Evolutionary conservation across 2,888 invertebrate species (phyloP).

Genomic region (Volucella inflata): DNA sequence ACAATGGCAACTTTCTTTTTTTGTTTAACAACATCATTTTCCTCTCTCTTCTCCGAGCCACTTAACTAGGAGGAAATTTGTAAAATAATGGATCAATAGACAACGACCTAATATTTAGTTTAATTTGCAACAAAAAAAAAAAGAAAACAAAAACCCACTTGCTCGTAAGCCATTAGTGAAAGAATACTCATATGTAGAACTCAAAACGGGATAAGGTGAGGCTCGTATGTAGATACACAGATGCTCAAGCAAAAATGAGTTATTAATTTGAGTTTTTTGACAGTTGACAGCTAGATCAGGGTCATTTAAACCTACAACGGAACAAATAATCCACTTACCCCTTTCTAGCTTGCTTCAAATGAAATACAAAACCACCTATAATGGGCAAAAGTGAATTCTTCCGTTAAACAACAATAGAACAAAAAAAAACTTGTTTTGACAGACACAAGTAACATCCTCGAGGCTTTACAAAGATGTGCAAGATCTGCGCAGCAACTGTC

Average conservation of each 20-base stretch:
- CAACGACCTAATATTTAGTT: slow-evolving; percentile 22
- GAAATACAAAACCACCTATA: background rate
- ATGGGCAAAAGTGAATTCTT: background rate
- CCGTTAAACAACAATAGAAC: background rate
- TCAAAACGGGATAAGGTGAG: background rate
- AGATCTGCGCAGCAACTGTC: slow-evolving; percentile 25
- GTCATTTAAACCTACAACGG: slow-evolving; percentile 31
- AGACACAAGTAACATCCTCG: background rate
- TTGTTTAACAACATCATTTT: background rate
- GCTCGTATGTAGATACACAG: background rate
- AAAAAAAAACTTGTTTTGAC: slow-evolving; percentile 1
- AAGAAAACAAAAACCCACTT: slow-evolving; percentile 41
- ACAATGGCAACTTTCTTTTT: slow-evolving; percentile 60
- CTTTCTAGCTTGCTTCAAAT: slow-evolving; percentile 27
- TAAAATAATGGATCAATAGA: slow-evolving; percentile 32
- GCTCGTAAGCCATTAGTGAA: slow-evolving; percentile 41
- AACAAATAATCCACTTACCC: background rate
- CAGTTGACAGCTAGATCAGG: slow-evolving; percentile 51
- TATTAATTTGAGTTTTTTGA: slow-evolving; percentile 28
- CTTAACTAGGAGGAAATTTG: slow-evolving; percentile 21
- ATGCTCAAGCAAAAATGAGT: slow-evolving; percentile 10
- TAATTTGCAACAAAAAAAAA: slow-evolving; percentile 33
- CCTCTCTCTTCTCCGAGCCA: background rate
- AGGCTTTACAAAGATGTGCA: slow-evolving; percentile 2
- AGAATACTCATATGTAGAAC: slow-evolving; percentile 8